These are phyloP conservation scores for Alexandromys fortis DNA, from an alignment of 2,113 vertebrate species.

Conservation along the genomic window DNA sequence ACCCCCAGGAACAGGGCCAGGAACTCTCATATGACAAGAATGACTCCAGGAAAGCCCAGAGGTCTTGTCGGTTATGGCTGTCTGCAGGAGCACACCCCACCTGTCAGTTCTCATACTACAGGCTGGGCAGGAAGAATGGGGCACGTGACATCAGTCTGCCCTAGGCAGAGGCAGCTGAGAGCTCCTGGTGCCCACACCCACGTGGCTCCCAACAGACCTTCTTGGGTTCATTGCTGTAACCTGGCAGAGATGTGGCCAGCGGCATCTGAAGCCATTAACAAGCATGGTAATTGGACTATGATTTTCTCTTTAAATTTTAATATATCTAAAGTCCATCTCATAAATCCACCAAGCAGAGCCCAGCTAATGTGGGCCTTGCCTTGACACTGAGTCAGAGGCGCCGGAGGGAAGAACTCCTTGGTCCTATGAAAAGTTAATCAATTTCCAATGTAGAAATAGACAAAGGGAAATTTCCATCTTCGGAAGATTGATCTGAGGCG, in stretches of 20 bases:
- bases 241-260: not conserved
- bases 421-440: slow-evolving; percentile 82
- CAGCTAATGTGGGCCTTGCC: slow-evolving; percentile 56
- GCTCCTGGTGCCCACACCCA: not conserved
- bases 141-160: not conserved
- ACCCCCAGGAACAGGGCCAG: not conserved
- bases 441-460: slow-evolving; percentile 83
- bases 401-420: slow-evolving; percentile 65
- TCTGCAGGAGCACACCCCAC: not conserved
- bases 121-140: accelerated
- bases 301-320: slow-evolving; percentile 82
- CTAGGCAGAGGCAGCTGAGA: not conserved
- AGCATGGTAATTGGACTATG: slow-evolving; percentile 72
- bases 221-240: not conserved
- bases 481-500: slow-evolving; percentile 77
- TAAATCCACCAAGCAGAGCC: slow-evolving; percentile 72
- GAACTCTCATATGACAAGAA: not conserved
- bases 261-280: slow-evolving; percentile 69
- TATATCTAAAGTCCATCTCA: slow-evolving; percentile 77
- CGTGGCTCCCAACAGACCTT: not conserved
- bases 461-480: slow-evolving; percentile 82
- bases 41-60: not conserved
- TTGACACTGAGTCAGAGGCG: slow-evolving; percentile 77
- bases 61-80: not conserved
- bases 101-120: not conserved